Base-by-base conservation (phyloP, 2,888 invertebrate genomes). In the Elegia similella region DNA sequence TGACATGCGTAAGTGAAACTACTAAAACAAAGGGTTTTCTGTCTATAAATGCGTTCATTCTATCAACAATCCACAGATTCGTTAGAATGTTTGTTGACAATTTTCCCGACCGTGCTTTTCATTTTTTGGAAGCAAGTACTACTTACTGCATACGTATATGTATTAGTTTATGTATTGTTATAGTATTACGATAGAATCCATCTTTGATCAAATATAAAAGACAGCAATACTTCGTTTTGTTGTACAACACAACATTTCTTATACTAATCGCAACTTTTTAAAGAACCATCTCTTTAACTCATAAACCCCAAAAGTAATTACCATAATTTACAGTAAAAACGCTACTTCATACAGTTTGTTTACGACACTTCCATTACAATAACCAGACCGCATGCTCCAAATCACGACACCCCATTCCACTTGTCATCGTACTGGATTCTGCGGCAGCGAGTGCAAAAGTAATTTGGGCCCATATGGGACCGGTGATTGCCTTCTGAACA, bases 381-480 rank as follows among this genome's bases (percentile, higher is more conserved):
- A 55, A 55, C 50, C 52, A 61, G 62, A 67, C 65, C 67, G 62
- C 72, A 74, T 71, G 66, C 63, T 57, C 64, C 62, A 67, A 74
- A 77, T 75, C 76, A 69, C 70, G 69, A 65, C 81, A 80, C 87
- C 87, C 88, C 74, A 85, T 82, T 73, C 80, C 72, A 77, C 78
- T 79, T 86, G 88, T 89, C 89, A 88, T 86, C 86, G 81, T 71
- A 78, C 79, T 82, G 77, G 76, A 82, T 84, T 48, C 78, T 81
- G 76, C 66, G 72, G 38, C 65, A 74, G 76, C 76, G 76, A 79
- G 81, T 79, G 81, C 80, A 85, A 86, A 90, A 87, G 88, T 89
- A 89, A 91, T 90, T 88, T 88, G 86, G 86, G 84, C 75, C 90
- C 91, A 91, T 91, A 91, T 91, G 91, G 89, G 87, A 84, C 82